A percentile compares a stretch with the other conserved stretches of the same genome.
These are phyloP conservation scores for Mesembrinibis cayennensis DNA, from an alignment of 2,113 vertebrate genomes.

Conservation along the genomic window DNA sequence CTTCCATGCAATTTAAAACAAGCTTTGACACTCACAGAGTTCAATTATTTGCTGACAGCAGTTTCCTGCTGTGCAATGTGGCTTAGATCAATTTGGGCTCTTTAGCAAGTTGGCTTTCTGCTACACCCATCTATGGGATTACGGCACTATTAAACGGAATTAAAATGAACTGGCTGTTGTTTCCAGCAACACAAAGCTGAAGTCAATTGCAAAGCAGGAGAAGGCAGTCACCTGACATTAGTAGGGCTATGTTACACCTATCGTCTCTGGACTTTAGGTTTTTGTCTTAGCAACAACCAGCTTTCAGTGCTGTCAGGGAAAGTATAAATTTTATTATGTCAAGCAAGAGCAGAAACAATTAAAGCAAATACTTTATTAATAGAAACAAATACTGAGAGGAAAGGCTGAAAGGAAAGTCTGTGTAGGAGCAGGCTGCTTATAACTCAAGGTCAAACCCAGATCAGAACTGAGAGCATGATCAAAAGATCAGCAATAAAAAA, in stretches of 20 bases:
- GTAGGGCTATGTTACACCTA: neutral
- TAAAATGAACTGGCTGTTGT: neutral
- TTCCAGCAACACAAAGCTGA: neutral
- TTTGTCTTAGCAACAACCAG: neutral
- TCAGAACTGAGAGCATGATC: neutral
- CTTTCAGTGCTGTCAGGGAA: neutral
- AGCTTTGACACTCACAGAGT: neutral
- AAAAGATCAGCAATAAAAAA: neutral
- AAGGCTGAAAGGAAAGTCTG: neutral
- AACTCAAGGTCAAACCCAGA: neutral
- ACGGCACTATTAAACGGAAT: slow-evolving; percentile 13
- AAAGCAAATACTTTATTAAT: neutral
- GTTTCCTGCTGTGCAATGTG: slow-evolving; percentile 13
- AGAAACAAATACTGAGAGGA: neutral
- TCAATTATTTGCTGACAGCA: slow-evolving; percentile 15
- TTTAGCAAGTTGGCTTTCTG: slow-evolving; percentile 53
- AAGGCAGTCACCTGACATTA: neutral
- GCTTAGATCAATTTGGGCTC: slow-evolving; percentile 26
- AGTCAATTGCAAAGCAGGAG: neutral
- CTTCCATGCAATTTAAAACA: neutral
- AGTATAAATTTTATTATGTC: neutral
- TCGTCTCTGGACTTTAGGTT: neutral
- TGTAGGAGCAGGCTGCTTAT: neutral
- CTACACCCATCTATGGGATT: neutral
- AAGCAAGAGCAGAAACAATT: neutral